Evolutionary conservation across 2,113 vertebrate species (phyloP).

Genomic region (Stigmatopora nigra): DNA sequence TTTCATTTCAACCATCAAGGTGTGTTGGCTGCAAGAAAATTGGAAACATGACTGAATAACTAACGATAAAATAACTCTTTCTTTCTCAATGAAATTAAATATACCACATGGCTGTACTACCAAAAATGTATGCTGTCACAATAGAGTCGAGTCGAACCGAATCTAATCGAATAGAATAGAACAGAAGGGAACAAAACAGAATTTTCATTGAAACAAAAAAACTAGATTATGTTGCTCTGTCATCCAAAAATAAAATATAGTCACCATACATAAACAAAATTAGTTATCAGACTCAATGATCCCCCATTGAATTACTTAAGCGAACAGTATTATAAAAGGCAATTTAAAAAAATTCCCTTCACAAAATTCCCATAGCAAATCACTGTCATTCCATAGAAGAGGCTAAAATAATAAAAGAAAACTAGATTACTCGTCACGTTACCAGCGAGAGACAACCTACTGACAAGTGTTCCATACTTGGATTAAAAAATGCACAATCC

Average conservation of each 20-base stretch:
- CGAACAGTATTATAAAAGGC: not conserved
- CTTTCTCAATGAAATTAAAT: constrained; percentile 18
- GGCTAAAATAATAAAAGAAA: constrained; percentile 20
- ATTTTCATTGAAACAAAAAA: no score
- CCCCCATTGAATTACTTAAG: not conserved
- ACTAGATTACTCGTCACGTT: constrained; percentile 22
- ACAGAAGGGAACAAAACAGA: no score
- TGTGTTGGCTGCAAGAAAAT: constrained; percentile 13
- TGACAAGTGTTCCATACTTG: constrained; percentile 31
- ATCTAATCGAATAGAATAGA: no score
- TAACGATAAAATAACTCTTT: not conserved
- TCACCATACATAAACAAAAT: not conserved
- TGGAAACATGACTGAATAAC: not conserved
- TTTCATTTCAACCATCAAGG: not conserved
- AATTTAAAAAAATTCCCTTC: not conserved
- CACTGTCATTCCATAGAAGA: not conserved
- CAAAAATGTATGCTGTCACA: constrained; percentile 30
- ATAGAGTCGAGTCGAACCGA: no score
- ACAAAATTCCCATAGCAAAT: not conserved
- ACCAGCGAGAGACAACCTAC: constrained; percentile 23
- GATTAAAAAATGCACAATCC: constrained; percentile 29
- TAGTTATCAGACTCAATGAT: not conserved
- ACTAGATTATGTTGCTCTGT: no score
- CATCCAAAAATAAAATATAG: no score
- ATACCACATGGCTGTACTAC: constrained; percentile 13